Conservation (phyloP, 2,113 vertebrate genomes). For the Triplophysa rosa region DNA sequence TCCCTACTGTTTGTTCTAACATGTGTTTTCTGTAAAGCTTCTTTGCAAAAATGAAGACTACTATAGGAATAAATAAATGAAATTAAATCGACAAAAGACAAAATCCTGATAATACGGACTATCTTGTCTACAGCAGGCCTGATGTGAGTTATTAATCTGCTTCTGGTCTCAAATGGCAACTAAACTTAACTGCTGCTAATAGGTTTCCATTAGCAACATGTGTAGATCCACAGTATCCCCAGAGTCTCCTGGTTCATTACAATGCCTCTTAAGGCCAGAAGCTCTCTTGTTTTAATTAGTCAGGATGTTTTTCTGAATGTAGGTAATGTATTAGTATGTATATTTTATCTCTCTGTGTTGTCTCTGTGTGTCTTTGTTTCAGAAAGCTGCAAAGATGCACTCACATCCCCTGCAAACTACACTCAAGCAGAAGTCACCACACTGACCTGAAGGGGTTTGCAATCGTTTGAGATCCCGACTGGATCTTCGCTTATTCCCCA, state of each 20-base stretch:
- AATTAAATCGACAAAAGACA: too few species aligned
- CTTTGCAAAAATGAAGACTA: too few species aligned
- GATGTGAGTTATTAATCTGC: constrained; percentile 32
- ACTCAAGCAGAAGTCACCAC: constrained; percentile 72
- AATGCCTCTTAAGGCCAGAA: neutral
- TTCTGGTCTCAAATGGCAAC: constrained; percentile 55
- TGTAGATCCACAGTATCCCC: constrained; percentile 39
- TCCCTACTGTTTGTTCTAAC: too few species aligned
- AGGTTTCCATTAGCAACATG: constrained; percentile 63
- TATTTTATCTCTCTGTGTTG: neutral
- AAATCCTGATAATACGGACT: too few species aligned
- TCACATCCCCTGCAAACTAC: constrained; percentile 65
- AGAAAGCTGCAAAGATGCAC: constrained; percentile 74
- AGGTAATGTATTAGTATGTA: neutral
- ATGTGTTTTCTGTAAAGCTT: too few species aligned
- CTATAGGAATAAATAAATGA: too few species aligned
- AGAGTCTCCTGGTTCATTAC: constrained; percentile 12
- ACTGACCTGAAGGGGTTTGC: constrained; percentile 66
- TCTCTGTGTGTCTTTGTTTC: constrained; percentile 51
- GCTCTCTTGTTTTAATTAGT: constrained; percentile 37
- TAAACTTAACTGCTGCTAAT: constrained; percentile 60
- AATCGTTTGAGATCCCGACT: constrained; percentile 24
- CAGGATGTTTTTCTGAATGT: neutral
- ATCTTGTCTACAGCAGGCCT: constrained; percentile 18
- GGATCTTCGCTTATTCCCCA: neutral